Conservation (phyloP, 1,140 invertebrate genomes). For the Andricus grossulariae region DNA sequence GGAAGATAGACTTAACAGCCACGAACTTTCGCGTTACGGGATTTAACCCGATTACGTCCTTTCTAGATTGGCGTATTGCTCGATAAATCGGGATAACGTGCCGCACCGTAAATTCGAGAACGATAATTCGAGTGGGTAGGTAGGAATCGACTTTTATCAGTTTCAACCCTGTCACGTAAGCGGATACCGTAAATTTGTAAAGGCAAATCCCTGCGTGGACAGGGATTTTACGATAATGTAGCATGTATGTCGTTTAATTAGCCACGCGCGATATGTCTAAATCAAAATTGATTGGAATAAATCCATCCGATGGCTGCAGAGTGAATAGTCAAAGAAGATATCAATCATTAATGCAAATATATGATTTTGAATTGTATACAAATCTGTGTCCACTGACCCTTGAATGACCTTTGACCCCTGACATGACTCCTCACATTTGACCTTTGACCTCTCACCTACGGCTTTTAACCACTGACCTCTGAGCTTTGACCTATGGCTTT, state of each 20-base stretch:
- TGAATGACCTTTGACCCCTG: too few species aligned
- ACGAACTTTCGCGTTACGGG: slow-evolving; percentile 39
- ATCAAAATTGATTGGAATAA: slow-evolving; percentile 13
- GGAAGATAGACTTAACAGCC: slow-evolving; percentile 12
- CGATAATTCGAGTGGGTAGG: slow-evolving; percentile 59
- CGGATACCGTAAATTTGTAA: slow-evolving; percentile 62
- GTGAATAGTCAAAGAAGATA: slow-evolving; percentile 10
- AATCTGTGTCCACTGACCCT: too few species aligned
- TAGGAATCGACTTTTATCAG: slow-evolving; percentile 62
- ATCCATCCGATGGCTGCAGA: neutral
- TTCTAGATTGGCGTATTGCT: slow-evolving; percentile 47
- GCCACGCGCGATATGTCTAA: slow-evolving; percentile 39
- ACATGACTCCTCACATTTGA: too few species aligned
- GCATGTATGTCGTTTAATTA: slow-evolving; percentile 50
- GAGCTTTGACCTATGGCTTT: too few species aligned
- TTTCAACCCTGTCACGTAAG: slow-evolving; percentile 51
- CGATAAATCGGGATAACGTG: slow-evolving; percentile 62
- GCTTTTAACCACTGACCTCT: too few species aligned
- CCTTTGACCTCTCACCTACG: too few species aligned
- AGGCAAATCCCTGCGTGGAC: slow-evolving; percentile 56
- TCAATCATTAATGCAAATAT: neutral
- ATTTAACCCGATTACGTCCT: slow-evolving; percentile 51
- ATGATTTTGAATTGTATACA: neutral
- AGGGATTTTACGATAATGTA: slow-evolving; percentile 47
- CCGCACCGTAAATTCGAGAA: slow-evolving; percentile 58